Evolutionary conservation across 2,797 vertebrate species (phyloP), one percentile per base, ranked within the genome.

Genomic region (Sardinella longiceps): DNA sequence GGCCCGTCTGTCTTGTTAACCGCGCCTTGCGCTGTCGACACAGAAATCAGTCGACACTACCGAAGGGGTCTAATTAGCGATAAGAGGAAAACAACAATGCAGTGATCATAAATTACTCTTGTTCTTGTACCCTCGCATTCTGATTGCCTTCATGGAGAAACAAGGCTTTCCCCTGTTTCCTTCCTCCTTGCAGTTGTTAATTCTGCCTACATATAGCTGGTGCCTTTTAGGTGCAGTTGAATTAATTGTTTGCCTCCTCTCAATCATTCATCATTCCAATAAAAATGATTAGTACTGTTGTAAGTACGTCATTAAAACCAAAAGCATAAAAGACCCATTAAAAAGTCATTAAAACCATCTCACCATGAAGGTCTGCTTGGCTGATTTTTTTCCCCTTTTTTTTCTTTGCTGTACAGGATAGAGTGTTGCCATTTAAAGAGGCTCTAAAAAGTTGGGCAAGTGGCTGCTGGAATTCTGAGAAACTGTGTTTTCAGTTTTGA

Each of bases 321-420:
- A 90, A 87, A 89, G 87, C 87, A 90, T 90, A 89, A 90, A 88
- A 89, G 87, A 86, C 86, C 87, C 86, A 90, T 91, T 91, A 91
- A 90, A 91, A 90, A 90, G 90, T 89, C 88, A 91, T 91, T 90
- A 90, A 90, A 86, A 87, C 86, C 87, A 90, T 80, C 88, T 87
- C 85, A 80, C 88, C 88, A 88, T 89, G 87, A 90, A 90, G 89
- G 90, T 87, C 89, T 90, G 84, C 85, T 81, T 85, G 86, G 87
- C 81, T 86, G 84, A 84, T 84, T 81, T 89, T 39, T 43, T 43
- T 3, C n/a, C n/a, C n/a, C n/a, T n/a, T n/a, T 43, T 43, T 10
- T 48, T 48, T 48, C 12, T 87, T 87, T 87, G 85, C 85, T 85
- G 87, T 60, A 51, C 80, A 80, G 87, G 84, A 87, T 89, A 85